Base-by-base conservation (phyloP, 2,113 vertebrate species). In the Nestor notabilis region DNA sequence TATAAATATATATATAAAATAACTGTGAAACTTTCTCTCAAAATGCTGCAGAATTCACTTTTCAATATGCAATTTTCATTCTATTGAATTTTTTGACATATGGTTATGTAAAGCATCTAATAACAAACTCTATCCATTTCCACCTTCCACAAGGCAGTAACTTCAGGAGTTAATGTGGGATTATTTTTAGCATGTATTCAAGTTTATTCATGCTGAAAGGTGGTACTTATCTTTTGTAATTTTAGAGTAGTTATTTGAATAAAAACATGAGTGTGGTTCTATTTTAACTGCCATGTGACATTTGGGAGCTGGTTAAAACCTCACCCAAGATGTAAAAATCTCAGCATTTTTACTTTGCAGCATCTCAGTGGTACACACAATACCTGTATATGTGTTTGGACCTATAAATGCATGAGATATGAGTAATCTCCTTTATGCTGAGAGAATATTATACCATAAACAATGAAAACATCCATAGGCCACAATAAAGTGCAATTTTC, bases 201-300 rank as follows among this genome's bases (percentile, higher is more conserved):
- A 96, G 97, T 98, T 98, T 97, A 93, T 98, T 97, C 97, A 95
- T 61, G 79, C 75, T 98, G 97, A 98, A 98, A 98, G 97, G 97
- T 98, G 70, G 97, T 95, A 98, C 85, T 98, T 98, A 98, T 97
- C 97, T 96, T 96, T 95, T 97, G 97, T 96, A 96, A 97, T 97
- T 97, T 97, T 97, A 94, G 92, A 96, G 97, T 91, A 87, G 94
- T 69, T 91, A 95, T 97, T 97, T 98, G 97, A 97, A 98, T 97
- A 97, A 98, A 97, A 95, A 95, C 94, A 96, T 80, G 91, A 97
- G 92, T 95, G 46, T 84, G 83, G 89, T 70, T 97, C 95, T 90
- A 85, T 95, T 96, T 97, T 92, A 95, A 97, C 95, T 96, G 96
- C 93, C 96, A 98, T 80, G 85, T 97, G 97, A 96, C 95, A 93